Evolutionary conservation across 1,140 invertebrate genomes (phyloP).

Genomic region (Patella vulgata): DNA sequence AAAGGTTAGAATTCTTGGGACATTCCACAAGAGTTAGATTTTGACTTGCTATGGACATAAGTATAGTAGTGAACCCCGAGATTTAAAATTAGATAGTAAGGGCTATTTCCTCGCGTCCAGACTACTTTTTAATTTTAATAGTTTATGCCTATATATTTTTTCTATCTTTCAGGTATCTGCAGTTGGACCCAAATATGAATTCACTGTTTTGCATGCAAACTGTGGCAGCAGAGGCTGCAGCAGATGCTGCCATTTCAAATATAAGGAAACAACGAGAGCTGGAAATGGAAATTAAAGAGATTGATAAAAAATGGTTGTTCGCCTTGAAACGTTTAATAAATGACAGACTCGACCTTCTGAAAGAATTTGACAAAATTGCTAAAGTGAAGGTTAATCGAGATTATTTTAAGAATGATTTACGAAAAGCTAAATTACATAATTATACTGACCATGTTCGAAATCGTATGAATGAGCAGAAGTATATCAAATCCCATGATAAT

Average conservation of each 20-base stretch:
- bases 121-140: too few relatives aligned
- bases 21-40: too few relatives aligned
- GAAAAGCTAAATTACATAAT: conserved; percentile 6
- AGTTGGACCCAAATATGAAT: too few relatives aligned
- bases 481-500: conserved; percentile 6
- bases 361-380: conserved; percentile 18
- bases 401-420: conserved; percentile 12
- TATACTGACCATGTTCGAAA: conserved; percentile 6
- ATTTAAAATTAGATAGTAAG: too few relatives aligned
- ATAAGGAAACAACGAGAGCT: conserved; percentile 25
- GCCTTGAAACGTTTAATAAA: conserved; percentile 19
- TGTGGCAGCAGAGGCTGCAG: not conserved
- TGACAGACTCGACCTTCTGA: conserved; percentile 16
- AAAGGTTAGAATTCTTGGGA: too few relatives aligned
- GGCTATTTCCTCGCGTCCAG: too few relatives aligned
- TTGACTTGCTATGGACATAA: too few relatives aligned
- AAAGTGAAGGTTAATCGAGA: conserved; percentile 1
- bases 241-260: conserved; percentile 19
- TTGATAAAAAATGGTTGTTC: conserved; percentile 18
- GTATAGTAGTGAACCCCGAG: too few relatives aligned
- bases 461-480: conserved; percentile 13
- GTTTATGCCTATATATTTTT: too few relatives aligned
- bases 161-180: too few relatives aligned
- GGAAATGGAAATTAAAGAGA: conserved; percentile 22
- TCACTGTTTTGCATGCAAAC: not conserved